A percentile compares a stretch with the other conserved stretches of the same genome.
These are phyloP conservation scores for Sylvicapra grimmia DNA, from an alignment of 2,113 vertebrate genomes.

Conservation along the genomic window DNA sequence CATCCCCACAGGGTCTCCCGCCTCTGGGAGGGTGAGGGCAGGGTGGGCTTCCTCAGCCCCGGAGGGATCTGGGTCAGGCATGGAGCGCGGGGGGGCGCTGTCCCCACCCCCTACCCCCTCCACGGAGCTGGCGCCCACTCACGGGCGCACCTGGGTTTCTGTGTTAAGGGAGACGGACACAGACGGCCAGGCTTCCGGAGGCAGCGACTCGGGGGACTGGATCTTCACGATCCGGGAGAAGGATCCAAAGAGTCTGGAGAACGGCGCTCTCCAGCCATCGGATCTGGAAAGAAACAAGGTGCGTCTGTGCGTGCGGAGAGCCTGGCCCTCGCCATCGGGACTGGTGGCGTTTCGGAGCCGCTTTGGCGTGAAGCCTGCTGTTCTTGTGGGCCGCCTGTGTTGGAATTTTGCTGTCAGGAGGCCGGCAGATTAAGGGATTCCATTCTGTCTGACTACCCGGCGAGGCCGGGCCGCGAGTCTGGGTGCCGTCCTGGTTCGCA, in stretches of 20 bases:
- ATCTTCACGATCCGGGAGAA: conserved; percentile 92
- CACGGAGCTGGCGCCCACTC: neutral
- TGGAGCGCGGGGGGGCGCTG: fast-evolving
- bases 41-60: fast-evolving
- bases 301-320: fast-evolving
- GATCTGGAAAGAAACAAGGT: conserved; percentile 84
- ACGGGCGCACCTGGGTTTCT: neutral
- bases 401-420: neutral
- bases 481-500: fast-evolving
- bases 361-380: neutral
- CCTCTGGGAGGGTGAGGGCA: neutral
- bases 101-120: neutral
- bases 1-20: fast-evolving
- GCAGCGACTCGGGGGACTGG: conserved; percentile 86
- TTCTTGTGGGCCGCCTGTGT: fast-evolving
- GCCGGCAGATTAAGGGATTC: no score
- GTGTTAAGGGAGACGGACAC: conserved; percentile 86
- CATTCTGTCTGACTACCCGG: neutral
- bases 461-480: fast-evolving
- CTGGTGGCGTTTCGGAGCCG: fast-evolving
- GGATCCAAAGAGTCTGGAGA: conserved; percentile 84
- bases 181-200: conserved; percentile 87
- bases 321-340: neutral
- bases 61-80: fast-evolving
- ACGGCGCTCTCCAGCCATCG: conserved; percentile 82